A percentile compares a stretch with the other conserved stretches of the same genome.
phyloP scores from a whole-genome alignment of 2,797 vertebrate genomes.

The Gymnoscopelus braueri region DNA sequence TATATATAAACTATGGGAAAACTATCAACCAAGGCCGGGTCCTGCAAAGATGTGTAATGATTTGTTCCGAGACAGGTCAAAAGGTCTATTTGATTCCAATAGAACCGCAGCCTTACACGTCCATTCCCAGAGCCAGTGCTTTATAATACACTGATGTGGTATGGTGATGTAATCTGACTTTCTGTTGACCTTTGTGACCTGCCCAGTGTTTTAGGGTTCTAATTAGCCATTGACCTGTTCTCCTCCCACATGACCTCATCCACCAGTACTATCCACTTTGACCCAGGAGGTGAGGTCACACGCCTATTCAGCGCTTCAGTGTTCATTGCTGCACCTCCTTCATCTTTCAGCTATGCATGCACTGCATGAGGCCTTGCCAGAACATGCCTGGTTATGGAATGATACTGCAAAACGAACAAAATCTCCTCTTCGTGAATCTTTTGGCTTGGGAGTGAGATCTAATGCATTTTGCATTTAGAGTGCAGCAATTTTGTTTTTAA shows the following conservation, averaged over 20 bases:
- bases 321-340: slow-evolving; percentile 22
- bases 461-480: no score
- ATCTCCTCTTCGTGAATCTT: no score
- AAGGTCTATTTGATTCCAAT: slow-evolving; percentile 16
- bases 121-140: slow-evolving; percentile 37
- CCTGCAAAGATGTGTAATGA: slow-evolving; percentile 39
- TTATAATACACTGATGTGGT: slow-evolving; percentile 50
- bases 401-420: no score
- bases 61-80: slow-evolving; percentile 53
- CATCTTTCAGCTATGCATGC: slow-evolving; percentile 10
- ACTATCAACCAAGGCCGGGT: background rate
- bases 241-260: slow-evolving; percentile 59
- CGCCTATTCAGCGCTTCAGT: slow-evolving; percentile 48
- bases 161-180: slow-evolving; percentile 69
- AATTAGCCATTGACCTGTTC: slow-evolving; percentile 73
- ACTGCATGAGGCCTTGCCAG: background rate
- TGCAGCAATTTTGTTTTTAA: no score
- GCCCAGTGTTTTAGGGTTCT: slow-evolving; percentile 65
- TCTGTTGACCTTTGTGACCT: slow-evolving; percentile 43
- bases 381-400: no score
- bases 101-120: background rate
- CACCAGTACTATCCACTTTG: slow-evolving; percentile 35
- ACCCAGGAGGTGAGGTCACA: slow-evolving; percentile 58
- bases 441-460: no score
- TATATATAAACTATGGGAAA: no score